Percentiles rank a stretch among this genome's conserved stretches.
These are phyloP conservation scores for Pseudolycoriella hygida DNA, from an alignment of 2,888 invertebrate species.

Conservation along the genomic window DNA sequence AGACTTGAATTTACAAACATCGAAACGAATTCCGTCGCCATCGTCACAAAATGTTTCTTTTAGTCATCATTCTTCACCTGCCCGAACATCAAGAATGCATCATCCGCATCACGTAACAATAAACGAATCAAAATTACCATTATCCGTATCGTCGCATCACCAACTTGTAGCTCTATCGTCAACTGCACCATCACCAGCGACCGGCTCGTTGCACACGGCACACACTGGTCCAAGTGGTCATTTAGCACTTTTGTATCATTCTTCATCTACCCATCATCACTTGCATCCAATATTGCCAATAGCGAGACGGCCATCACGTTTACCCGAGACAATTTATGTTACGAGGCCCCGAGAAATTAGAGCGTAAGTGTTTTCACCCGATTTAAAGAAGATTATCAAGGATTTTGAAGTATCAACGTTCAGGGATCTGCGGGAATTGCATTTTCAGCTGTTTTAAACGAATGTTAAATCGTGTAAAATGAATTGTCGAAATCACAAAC, in stretches of 20 bases:
- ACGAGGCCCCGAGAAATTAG: constrained; percentile 17
- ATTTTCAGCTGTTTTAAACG: too few relatives aligned
- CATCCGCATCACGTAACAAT: constrained; percentile 22
- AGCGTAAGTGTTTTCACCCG: constrained; percentile 24
- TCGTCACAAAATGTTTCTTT: constrained; percentile 57
- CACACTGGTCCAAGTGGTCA: constrained; percentile 13
- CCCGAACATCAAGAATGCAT: constrained; percentile 21
- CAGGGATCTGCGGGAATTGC: too few relatives aligned
- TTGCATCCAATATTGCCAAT: constrained; percentile 27
- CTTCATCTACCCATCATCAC: constrained; percentile 17
- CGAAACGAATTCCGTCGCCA: constrained; percentile 50
- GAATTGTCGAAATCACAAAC: too few relatives aligned
- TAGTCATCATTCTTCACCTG: constrained; percentile 49
- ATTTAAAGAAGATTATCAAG: too few relatives aligned
- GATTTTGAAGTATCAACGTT: too few relatives aligned
- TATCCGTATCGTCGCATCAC: constrained; percentile 19
- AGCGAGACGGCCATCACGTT: constrained; percentile 24
- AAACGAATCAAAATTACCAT: constrained; percentile 25
- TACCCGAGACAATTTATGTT: constrained; percentile 12
- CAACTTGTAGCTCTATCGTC: constrained; percentile 13
- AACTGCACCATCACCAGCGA: constrained; percentile 8
- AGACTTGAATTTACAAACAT: constrained; percentile 9
- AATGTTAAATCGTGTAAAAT: too few relatives aligned
- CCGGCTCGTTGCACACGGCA: constrained; percentile 3
- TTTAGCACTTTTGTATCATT: constrained; percentile 26